Percentiles rank a stretch among this genome's conserved stretches.
These are phyloP conservation scores for Trissolcus brochymenae DNA, from an alignment of 2,888 invertebrate species.

Conservation along the genomic window DNA sequence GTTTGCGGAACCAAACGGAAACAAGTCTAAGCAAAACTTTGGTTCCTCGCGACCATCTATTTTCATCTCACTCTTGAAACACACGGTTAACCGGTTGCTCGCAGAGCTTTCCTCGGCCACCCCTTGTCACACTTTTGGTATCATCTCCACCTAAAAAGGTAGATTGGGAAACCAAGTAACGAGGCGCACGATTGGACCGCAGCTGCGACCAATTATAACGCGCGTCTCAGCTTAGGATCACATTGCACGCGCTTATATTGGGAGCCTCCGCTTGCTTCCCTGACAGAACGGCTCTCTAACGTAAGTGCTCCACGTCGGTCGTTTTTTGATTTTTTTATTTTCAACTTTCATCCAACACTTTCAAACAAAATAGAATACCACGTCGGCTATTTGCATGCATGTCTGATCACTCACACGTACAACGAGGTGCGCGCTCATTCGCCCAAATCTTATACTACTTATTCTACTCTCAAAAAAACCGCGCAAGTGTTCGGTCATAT, in stretches of 20 bases:
- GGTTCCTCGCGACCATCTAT: slow-evolving; percentile 63
- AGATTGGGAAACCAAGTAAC: slow-evolving; percentile 79
- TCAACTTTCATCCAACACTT: slow-evolving; percentile 22
- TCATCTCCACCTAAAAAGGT: slow-evolving; percentile 82
- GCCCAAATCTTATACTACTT: neutral
- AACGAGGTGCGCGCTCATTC: neutral
- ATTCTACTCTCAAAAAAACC: neutral
- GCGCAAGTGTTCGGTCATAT: neutral
- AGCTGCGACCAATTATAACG: slow-evolving; percentile 75
- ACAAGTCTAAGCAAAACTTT: slow-evolving; percentile 28
- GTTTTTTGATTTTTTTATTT: slow-evolving; percentile 12
- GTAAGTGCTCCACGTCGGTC: slow-evolving; percentile 83
- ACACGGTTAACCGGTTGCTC: slow-evolving; percentile 56
- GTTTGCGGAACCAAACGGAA: slow-evolving; percentile 25
- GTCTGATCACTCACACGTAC: slow-evolving; percentile 25
- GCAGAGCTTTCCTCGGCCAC: slow-evolving; percentile 63
- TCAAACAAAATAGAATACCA: slow-evolving; percentile 3
- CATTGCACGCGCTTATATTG: slow-evolving; percentile 89
- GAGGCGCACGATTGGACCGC: slow-evolving; percentile 76
- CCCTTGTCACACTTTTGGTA: slow-evolving; percentile 76
- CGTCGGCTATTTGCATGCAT: slow-evolving; percentile 36
- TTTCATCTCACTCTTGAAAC: slow-evolving; percentile 71
- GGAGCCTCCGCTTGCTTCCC: slow-evolving; percentile 83
- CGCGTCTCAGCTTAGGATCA: slow-evolving; percentile 81
- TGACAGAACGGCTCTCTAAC: slow-evolving; percentile 98